Percentiles rank a stretch among this genome's conserved stretches.
These are phyloP conservation scores for Chironomus tentans DNA, from an alignment of 2,888 invertebrate genomes.

Conservation along the genomic window DNA sequence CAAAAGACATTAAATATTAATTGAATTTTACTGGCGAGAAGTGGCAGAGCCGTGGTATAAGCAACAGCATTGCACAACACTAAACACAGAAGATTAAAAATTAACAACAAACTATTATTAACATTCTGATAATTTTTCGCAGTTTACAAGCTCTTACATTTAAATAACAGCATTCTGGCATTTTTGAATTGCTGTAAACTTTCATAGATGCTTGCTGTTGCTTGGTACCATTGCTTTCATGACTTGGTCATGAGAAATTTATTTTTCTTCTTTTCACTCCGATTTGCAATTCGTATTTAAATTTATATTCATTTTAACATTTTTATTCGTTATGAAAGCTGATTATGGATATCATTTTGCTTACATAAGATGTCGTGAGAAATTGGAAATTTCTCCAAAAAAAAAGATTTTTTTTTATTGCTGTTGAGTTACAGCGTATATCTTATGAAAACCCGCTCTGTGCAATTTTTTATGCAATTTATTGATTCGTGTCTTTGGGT, in stretches of 20 bases:
- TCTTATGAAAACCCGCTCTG: too few relatives aligned
- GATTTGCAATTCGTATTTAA: too few relatives aligned
- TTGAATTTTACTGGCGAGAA: constrained; percentile 20
- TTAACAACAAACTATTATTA: constrained; percentile 24
- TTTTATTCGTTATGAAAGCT: too few relatives aligned
- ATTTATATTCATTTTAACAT: too few relatives aligned
- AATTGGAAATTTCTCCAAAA: neutral
- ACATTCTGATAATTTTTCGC: constrained; percentile 22
- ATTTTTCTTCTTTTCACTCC: too few relatives aligned
- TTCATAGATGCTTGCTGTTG: neutral
- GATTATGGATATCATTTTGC: too few relatives aligned
- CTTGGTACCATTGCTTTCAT: neutral
- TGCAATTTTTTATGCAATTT: too few relatives aligned
- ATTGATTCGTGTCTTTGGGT: too few relatives aligned
- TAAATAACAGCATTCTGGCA: constrained; percentile 2
- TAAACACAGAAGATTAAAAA: constrained; percentile 16
- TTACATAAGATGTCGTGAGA: neutral
- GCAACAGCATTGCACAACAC: neutral
- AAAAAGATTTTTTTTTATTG: too few relatives aligned
- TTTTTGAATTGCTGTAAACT: neutral
- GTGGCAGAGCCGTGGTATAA: neutral
- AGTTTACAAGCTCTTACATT: constrained; percentile 17
- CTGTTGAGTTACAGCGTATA: too few relatives aligned
- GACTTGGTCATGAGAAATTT: too few relatives aligned
- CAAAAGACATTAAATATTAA: constrained; percentile 27